Evolutionary conservation across 37 sponge, comb jelly and placozoan species (phyloP).

Genomic region (Corticium candelabrum): DNA sequence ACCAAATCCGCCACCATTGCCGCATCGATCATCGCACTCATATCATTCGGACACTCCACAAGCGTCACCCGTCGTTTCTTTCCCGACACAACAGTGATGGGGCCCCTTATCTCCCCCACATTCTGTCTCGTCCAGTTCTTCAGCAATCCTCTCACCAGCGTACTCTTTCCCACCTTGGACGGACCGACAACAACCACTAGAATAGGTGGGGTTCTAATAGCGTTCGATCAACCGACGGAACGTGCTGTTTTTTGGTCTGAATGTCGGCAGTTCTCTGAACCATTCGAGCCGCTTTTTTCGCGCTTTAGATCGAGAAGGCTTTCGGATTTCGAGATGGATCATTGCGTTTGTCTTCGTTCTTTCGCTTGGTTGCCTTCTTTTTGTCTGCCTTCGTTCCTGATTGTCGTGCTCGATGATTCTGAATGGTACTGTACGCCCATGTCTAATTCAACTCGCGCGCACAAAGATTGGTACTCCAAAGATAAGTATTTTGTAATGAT

Average conservation of each 20-base stretch:
- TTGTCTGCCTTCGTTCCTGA: slow-evolving; percentile 81
- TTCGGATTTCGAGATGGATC: slow-evolving; percentile 80
- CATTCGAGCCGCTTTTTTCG: slow-evolving; percentile 63
- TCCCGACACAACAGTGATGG: slow-evolving; percentile 77
- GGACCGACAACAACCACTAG: slow-evolving; percentile 94
- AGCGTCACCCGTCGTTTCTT: slow-evolving; percentile 85
- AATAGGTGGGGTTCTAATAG: slow-evolving; percentile 86
- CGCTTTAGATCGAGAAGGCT: slow-evolving; percentile 87
- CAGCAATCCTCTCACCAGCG: slow-evolving; percentile 69
- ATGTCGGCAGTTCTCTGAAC: slow-evolving; percentile 69
- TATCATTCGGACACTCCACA: slow-evolving; percentile 88
- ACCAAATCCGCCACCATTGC: slow-evolving; percentile 91
- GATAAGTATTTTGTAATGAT: no score
- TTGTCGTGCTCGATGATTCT: slow-evolving; percentile 61
- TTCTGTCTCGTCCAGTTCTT: slow-evolving; percentile 85
- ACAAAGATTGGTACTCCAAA: no score
- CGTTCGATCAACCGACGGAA: slow-evolving; percentile 76
- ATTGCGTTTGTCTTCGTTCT: slow-evolving; percentile 24
- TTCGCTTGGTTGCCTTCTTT: slow-evolving; percentile 53
- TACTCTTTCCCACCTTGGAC: slow-evolving; percentile 88
- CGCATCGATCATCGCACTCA: slow-evolving; percentile 89
- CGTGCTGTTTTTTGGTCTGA: slow-evolving; percentile 64
- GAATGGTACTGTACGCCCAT: no score
- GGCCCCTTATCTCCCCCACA: slow-evolving; percentile 63
- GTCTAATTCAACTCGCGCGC: no score